Conservation (phyloP, 2,888 invertebrate genomes). For the Diploptera punctata region DNA sequence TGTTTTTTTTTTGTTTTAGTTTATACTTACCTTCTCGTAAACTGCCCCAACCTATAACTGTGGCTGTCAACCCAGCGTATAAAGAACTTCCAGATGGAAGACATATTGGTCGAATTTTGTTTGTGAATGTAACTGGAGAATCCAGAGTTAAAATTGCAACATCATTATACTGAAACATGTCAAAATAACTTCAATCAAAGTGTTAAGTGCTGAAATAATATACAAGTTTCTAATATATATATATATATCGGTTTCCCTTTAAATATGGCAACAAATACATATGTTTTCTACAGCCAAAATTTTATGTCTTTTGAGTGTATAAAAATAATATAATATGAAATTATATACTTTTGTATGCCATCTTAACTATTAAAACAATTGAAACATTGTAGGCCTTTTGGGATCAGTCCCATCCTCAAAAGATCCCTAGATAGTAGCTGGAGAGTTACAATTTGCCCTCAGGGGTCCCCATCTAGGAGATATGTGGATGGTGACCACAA, state of each 20-base stretch:
- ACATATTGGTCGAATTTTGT: conserved; percentile 79
- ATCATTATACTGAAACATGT: conserved; percentile 74
- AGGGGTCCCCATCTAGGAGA: no score
- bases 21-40: conserved; percentile 72
- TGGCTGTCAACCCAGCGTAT: conserved; percentile 74
- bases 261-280: background rate
- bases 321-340: no score
- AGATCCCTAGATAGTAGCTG: no score
- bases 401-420: no score
- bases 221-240: background rate
- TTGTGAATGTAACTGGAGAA: conserved; percentile 74
- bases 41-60: conserved; percentile 91
- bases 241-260: background rate
- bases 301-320: no score
- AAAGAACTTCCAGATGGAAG: conserved; percentile 64
- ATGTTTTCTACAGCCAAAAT: no score
- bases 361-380: no score
- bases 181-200: background rate
- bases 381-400: no score
- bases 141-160: conserved; percentile 81
- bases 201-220: background rate
- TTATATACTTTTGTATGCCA: no score
- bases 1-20: no score
- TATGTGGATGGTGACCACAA: no score
- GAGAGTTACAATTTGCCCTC: no score